A percentile compares a stretch with the other conserved stretches of the same genome.
Evolutionary conservation across 2,888 invertebrate species (phyloP).

Genomic region (Vannuccia rotundouncinata): DNA sequence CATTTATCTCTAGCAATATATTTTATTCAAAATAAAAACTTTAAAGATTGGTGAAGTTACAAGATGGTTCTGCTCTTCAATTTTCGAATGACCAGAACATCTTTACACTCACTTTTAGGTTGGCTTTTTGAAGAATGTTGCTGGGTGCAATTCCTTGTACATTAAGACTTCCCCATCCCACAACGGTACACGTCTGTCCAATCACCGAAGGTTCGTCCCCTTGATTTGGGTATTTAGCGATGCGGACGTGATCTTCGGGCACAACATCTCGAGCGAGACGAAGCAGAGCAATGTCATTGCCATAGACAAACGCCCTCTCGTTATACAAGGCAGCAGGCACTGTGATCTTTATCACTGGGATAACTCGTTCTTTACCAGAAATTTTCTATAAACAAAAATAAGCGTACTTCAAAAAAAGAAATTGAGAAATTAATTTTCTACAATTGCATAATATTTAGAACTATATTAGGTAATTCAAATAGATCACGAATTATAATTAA

Average conservation of each 20-base stretch:
- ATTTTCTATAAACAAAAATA: neutral
- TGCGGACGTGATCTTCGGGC: too few relatives aligned
- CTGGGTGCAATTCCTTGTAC: neutral
- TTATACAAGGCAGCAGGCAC: slow-evolving; percentile 40
- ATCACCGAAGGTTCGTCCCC: neutral
- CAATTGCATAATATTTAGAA: too few relatives aligned
- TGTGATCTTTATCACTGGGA: slow-evolving; percentile 29
- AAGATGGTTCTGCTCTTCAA: too few relatives aligned
- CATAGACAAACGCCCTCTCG: slow-evolving; percentile 40
- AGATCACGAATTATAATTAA: too few relatives aligned
- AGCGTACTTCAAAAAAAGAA: too few relatives aligned
- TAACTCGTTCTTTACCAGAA: neutral
- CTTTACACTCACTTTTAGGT: neutral
- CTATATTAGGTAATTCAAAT: too few relatives aligned
- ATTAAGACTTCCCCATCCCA: slow-evolving; percentile 35
- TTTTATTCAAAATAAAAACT: too few relatives aligned
- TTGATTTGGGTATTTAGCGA: too few relatives aligned
- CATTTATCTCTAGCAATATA: too few relatives aligned
- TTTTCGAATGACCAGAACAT: too few relatives aligned
- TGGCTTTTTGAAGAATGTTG: slow-evolving; percentile 25
- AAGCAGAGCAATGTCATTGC: slow-evolving; percentile 42
- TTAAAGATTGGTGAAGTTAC: too few relatives aligned
- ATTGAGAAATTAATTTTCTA: too few relatives aligned
- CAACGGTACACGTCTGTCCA: slow-evolving; percentile 25
- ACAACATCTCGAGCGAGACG: slow-evolving; percentile 11